Base-by-base conservation (phyloP, 2,113 vertebrate species). In the Zosterops lateralis region DNA sequence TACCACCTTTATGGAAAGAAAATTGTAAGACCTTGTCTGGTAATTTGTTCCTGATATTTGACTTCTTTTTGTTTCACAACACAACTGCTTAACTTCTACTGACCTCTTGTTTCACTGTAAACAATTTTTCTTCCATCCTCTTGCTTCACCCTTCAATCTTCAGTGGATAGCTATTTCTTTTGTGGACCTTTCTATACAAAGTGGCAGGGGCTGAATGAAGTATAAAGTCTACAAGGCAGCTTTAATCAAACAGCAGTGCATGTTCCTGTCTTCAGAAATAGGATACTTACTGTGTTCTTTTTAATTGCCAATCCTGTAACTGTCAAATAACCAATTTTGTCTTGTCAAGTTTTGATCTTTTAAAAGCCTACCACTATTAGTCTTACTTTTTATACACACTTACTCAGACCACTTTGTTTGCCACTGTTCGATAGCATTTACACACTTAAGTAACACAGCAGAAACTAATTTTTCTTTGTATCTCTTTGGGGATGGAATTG, bases 301-400 rank as follows among this genome's bases (percentile, higher is more conserved):
- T 85, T 91, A 92, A 93, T 84, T 87, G 78, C 51, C 24, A 82
- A 38, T 89, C 87, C 44, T 84, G 60, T 42, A 94, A 68, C 76
- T 94, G 73, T 78, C 86, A 93, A 89, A 91, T 56, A 91, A 47
- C 31, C 50, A 95, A 87, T 76, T 92, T 36, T 44, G 18, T n/a
- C 73, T 26, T 65, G 72, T 80, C 60, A 80, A 58, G 65, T 78
- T 84, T 38, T 76, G 64, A 76, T 92, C 84, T 89, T 90, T 84
- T 68, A 75, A 83, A 92, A 91, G 38, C 40, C 48, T 61, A 53
- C 17, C 32, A 64, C n/a, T 86, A 79, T 80, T 61, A 76, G 84
- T 68, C 36, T 34, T 68, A 7, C 14, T 79, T 77, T 75, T 78
- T 53, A 15, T 65, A 78, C 26, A 61, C 10, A 38, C 20, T 82